Evolutionary conservation across 2,888 invertebrate species (phyloP), one percentile per base, ranked within the genome.

Genomic region (Arctia plantaginis): DNA sequence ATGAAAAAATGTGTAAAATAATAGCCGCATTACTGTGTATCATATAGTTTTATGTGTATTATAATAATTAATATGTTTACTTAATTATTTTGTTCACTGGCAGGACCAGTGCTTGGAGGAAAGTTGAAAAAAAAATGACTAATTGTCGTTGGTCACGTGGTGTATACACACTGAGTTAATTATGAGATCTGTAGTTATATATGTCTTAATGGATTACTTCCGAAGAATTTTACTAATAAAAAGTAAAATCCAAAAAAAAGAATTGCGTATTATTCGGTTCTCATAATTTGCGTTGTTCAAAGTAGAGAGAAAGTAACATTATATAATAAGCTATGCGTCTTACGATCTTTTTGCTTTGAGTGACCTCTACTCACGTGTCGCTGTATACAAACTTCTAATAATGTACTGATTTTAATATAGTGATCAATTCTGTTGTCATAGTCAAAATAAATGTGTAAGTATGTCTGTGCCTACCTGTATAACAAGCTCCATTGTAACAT

Each of bases 11-110:
- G 84, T 85, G 85, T 92, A 89, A 91, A 91, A 87, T 85, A 88
- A 90, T 90, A 88, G 88, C 87, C 85, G 85, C 85, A 84, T 86
- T 87, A 87, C 83, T 84, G 80, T 93, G 92, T 93, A 92, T 90
- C 88, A 91, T 93, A 93, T 93, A 93, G 90, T 86, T 88, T 87
- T 90, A 91, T 89, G 90, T 93, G 90, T 92, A 91, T 88, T 87
- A 87, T 84, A 83, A 85, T 79, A 80, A 83, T 82, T 67, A 82
- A 80, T 71, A 79, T 80, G 77, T 79, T 81, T 79, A 84, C 79
- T 83, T 83, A 80, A 79, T 79, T 71, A 85, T 85, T 82, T 81
- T 85, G 86, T 84, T 84, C 85, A 80, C 93, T 92, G 93, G 93
- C 93, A 84, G 93, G 92, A 82, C 92, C 92, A 92, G 92, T 85